phyloP scores from a whole-genome alignment of 2,888 invertebrate species.

The Chydorus sphaericus region DNA sequence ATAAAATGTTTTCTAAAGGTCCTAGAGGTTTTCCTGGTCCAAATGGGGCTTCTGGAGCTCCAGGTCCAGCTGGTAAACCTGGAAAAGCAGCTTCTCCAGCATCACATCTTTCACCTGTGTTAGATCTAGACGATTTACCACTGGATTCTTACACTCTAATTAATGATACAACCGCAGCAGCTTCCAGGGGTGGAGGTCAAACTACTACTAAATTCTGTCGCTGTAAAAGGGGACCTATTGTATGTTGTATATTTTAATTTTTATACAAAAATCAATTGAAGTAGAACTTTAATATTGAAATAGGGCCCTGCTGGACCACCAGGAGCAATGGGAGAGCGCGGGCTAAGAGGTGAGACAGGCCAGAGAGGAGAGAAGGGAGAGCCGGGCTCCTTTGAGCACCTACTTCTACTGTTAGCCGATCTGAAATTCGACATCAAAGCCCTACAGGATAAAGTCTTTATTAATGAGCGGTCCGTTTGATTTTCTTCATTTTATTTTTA shows the following conservation, averaged over 20 bases:
- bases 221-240: constrained; percentile 49
- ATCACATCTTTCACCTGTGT: neutral
- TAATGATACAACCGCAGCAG: no score
- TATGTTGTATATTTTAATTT: constrained; percentile 25
- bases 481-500: neutral
- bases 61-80: constrained; percentile 19
- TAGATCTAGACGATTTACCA: constrained; percentile 10
- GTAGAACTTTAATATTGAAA: neutral
- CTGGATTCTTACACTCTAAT: constrained; percentile 14
- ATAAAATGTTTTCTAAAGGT: no score
- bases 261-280: neutral
- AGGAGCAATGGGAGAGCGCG: constrained; percentile 45
- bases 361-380: constrained; percentile 43
- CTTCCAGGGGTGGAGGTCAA: constrained; percentile 3
- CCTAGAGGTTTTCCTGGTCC: constrained; percentile 18
- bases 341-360: constrained; percentile 41
- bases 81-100: neutral
- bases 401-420: constrained; percentile 47
- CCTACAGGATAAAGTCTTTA: constrained; percentile 42
- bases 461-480: constrained; percentile 39
- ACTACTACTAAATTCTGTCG: constrained; percentile 35
- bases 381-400: constrained; percentile 45
- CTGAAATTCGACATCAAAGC: constrained; percentile 45
- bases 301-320: constrained; percentile 46
- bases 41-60: constrained; percentile 21